phyloP scores from a whole-genome alignment of 2,797 vertebrate genomes.

The Chrysocyon brachyurus region DNA sequence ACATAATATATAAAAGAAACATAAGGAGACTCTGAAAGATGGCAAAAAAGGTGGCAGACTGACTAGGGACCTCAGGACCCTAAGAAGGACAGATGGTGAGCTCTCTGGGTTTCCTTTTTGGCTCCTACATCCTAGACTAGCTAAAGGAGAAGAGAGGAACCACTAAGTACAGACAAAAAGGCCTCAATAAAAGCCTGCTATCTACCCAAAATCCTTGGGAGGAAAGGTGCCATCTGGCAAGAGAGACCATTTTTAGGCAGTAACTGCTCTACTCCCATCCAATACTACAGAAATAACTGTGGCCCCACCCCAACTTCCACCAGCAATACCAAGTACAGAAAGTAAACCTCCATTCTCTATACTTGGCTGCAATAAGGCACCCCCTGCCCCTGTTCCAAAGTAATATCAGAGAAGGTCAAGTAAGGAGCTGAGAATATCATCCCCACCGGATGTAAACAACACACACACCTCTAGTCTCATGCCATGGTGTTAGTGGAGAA shows the following conservation, averaged over 20 bases:
- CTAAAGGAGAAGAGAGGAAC: neutral
- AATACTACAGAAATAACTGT: neutral
- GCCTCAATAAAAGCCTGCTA: neutral
- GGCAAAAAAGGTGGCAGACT: neutral
- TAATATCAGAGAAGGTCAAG: neutral
- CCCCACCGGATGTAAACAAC: neutral
- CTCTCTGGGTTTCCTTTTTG: neutral
- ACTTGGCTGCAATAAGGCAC: neutral
- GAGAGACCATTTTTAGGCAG: neutral
- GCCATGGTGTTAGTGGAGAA: neutral
- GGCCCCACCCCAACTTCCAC: neutral
- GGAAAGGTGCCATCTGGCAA: neutral
- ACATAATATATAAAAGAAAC: neutral
- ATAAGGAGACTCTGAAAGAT: neutral
- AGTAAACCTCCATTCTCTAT: neutral
- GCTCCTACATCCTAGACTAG: neutral
- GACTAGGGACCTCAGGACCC: neutral
- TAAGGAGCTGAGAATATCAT: neutral
- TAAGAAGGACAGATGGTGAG: neutral
- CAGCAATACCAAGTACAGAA: neutral
- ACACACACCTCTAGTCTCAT: no score
- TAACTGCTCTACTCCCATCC: neutral
- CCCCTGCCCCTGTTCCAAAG: fast-evolving
- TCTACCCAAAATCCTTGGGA: neutral
- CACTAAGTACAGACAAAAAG: neutral